These are phyloP conservation scores for Oikopleura albicans DNA, from an alignment of 23 tunicate genomes.

Conservation along the genomic window DNA sequence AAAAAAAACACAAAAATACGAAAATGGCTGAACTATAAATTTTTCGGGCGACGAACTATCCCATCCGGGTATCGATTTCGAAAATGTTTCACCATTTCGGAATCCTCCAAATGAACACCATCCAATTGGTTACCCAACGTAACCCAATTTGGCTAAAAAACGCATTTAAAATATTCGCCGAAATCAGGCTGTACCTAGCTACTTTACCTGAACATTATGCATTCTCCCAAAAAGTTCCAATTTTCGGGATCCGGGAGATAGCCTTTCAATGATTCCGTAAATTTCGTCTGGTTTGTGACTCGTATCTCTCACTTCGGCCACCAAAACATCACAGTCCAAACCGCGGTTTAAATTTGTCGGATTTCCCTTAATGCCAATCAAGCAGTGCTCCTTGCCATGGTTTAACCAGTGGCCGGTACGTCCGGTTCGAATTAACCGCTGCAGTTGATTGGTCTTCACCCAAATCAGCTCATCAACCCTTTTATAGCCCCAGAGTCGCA, in stretches of 20 bases:
- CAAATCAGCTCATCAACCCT: slow-evolving; percentile 87
- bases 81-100: slow-evolving; percentile 58
- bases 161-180: neutral
- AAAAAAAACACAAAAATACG: no score
- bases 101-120: slow-evolving; percentile 72
- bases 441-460: slow-evolving; percentile 95
- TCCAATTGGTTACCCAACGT: slow-evolving; percentile 96
- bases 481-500: slow-evolving; percentile 32
- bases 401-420: slow-evolving; percentile 96
- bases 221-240: slow-evolving; percentile 80
- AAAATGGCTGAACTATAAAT: neutral
- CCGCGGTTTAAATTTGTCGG: slow-evolving; percentile 55
- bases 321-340: slow-evolving; percentile 91
- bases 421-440: slow-evolving; percentile 82
- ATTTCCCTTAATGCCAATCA: slow-evolving; percentile 88
- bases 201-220: slow-evolving; percentile 61
- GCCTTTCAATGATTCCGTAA: slow-evolving; percentile 82
- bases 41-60: slow-evolving; percentile 24
- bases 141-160: slow-evolving; percentile 34
- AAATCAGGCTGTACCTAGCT: no score
- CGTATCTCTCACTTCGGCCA: slow-evolving; percentile 80
- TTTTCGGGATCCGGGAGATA: slow-evolving; percentile 88
- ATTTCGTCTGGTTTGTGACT: slow-evolving; percentile 99
- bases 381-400: slow-evolving; percentile 95
- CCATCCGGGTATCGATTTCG: slow-evolving; percentile 74